These are phyloP conservation scores for Ptychadena robeensis DNA, from an alignment of 2,797 vertebrate species.

Conservation along the genomic window DNA sequence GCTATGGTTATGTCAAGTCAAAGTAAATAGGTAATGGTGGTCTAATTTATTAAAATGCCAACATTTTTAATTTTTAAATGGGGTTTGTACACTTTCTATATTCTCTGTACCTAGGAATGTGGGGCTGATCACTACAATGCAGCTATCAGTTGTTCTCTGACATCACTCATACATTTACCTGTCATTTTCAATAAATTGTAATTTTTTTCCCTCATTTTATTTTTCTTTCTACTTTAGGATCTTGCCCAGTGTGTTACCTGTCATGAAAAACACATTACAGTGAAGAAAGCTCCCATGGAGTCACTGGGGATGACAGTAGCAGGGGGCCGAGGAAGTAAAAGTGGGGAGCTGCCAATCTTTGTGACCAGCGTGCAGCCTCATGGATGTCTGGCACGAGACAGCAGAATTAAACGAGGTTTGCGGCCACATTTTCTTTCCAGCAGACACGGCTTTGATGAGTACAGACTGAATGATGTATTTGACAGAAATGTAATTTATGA, in stretches of 20 bases:
- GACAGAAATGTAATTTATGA: conserved; percentile 13
- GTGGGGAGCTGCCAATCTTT: conserved; percentile 96
- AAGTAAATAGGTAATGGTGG: no score
- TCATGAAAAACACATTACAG: conserved; percentile 96
- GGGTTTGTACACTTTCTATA: no score
- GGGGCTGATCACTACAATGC: neutral
- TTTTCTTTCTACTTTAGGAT: conserved; percentile 78
- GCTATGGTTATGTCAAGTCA: no score
- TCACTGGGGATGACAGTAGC: conserved; percentile 98
- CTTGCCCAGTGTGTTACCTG: conserved; percentile 94
- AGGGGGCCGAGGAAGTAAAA: conserved; percentile 95
- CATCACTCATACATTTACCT: neutral
- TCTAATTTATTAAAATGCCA: no score
- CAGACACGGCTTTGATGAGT: neutral
- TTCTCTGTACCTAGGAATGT: neutral
- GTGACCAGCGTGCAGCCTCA: conserved; percentile 97
- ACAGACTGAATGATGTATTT: neutral
- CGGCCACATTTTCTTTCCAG: neutral
- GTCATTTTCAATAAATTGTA: neutral
- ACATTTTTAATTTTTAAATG: no score
- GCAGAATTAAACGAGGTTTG: conserved; percentile 94
- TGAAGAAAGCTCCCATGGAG: conserved; percentile 95
- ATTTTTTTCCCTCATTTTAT: neutral
- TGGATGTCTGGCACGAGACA: conserved; percentile 93
- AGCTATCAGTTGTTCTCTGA: neutral